These are phyloP conservation scores for Melanotaenia boesemani DNA, from an alignment of 2,797 vertebrate species.

Conservation along the genomic window DNA sequence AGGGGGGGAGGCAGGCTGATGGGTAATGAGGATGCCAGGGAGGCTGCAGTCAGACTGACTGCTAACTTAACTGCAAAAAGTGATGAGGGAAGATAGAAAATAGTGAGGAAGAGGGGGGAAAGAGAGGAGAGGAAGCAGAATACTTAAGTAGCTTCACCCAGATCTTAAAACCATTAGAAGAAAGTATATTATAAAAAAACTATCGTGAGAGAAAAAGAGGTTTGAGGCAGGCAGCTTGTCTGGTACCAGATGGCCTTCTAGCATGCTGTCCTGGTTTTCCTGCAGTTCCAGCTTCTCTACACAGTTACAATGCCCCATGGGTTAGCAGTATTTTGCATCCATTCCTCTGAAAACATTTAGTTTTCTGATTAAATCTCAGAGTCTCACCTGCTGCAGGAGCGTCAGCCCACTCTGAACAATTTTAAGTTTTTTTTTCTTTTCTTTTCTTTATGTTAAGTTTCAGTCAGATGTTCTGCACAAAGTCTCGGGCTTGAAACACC, in stretches of 20 bases:
- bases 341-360: not conserved
- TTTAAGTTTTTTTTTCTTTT: too few relatives aligned
- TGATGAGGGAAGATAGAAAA: too few relatives aligned
- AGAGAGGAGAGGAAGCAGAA: too few relatives aligned
- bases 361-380: too few relatives aligned
- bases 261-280: not conserved
- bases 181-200: not conserved
- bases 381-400: conserved; percentile 38
- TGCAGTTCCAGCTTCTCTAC: not conserved
- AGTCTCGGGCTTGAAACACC: too few relatives aligned
- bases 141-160: not conserved
- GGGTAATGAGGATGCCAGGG: too few relatives aligned
- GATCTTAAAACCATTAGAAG: not conserved
- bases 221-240: conserved; percentile 10
- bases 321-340: conserved; percentile 11
- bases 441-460: too few relatives aligned
- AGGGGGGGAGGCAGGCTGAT: too few relatives aligned
- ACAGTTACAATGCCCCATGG: not conserved
- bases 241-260: conserved; percentile 63
- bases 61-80: too few relatives aligned
- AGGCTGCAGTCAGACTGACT: too few relatives aligned
- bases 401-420: not conserved
- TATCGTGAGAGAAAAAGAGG: conserved; percentile 13
- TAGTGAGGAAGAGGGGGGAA: too few relatives aligned
- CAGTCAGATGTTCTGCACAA: too few relatives aligned